Evolutionary conservation across 2,888 invertebrate species (phyloP).

Genomic region (Hirudinaria manillensis): DNA sequence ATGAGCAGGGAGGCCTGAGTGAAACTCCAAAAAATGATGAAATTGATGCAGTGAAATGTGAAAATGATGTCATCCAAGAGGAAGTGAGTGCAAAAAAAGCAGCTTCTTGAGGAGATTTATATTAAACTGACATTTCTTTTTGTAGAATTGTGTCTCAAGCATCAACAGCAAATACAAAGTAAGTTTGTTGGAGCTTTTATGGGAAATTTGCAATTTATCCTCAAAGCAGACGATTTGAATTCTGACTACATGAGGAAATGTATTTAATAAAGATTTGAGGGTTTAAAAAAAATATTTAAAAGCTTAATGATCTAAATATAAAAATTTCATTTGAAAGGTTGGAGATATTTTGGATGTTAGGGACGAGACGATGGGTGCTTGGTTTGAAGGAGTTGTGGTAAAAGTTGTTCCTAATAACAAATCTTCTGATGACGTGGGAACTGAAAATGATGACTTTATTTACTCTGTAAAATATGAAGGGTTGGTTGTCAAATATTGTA

Average conservation of each 20-base stretch:
- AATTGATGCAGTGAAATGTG: slow-evolving; percentile 42
- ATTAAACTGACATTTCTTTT: not conserved
- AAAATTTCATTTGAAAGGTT: slow-evolving; percentile 42
- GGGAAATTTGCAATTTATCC: not conserved
- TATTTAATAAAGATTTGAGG: not conserved
- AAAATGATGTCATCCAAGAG: not conserved
- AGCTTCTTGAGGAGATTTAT: not conserved
- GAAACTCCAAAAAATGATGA: not conserved
- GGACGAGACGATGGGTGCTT: slow-evolving; percentile 64
- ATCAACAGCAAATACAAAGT: slow-evolving; percentile 1
- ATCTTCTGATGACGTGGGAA: not conserved
- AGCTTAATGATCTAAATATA: not conserved
- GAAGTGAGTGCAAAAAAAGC: no score
- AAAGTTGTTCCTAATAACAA: slow-evolving; percentile 28
- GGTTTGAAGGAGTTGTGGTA: slow-evolving; percentile 66
- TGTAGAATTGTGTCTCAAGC: not conserved
- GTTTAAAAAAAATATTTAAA: not conserved
- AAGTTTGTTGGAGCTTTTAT: not conserved
- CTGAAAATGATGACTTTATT: slow-evolving; percentile 43
- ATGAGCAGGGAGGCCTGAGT: not conserved
- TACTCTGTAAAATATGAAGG: slow-evolving; percentile 48
- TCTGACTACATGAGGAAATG: not conserved
- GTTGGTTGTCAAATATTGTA: slow-evolving; percentile 42
- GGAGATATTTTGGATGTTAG: slow-evolving; percentile 67
- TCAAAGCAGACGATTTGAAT: not conserved